Evolutionary conservation across 2,797 vertebrate genomes (phyloP).

Genomic region (Rhyacichthys aspro): DNA sequence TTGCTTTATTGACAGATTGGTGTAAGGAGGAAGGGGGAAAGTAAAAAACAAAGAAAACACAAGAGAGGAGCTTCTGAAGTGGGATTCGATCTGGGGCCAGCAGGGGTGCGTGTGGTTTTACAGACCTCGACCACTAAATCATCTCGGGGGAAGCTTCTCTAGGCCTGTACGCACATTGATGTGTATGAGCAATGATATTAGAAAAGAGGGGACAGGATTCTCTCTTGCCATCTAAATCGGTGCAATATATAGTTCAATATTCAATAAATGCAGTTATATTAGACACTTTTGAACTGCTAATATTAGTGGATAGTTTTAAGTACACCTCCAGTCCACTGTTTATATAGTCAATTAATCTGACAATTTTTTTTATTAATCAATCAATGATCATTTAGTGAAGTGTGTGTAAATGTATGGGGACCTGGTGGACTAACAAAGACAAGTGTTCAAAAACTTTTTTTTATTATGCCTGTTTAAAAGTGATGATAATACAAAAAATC

Average conservation of each 20-base stretch:
- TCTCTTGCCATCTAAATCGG: conserved; percentile 37
- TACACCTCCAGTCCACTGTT: too few species aligned
- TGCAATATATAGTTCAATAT: conserved; percentile 7
- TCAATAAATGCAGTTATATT: too few species aligned
- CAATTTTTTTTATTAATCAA: too few species aligned
- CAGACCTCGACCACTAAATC: conserved; percentile 56
- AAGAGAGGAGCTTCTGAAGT: conserved; percentile 50
- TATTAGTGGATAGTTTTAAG: too few species aligned
- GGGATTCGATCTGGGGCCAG: conserved; percentile 61
- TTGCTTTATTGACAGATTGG: conserved; percentile 53
- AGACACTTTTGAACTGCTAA: too few species aligned
- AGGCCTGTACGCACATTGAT: conserved; percentile 37
- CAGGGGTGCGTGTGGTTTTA: conserved; percentile 41
- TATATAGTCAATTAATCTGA: too few species aligned
- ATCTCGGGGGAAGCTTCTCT: conserved; percentile 51
- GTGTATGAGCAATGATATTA: conserved; percentile 37
- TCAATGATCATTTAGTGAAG: too few species aligned
- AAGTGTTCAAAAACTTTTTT: too few species aligned
- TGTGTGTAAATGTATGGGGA: too few species aligned
- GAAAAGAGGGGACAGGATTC: conserved; percentile 25
- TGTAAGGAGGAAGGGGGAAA: conserved; percentile 23
- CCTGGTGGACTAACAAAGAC: too few species aligned
- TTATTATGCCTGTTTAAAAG: too few species aligned
- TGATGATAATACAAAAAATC: too few species aligned
- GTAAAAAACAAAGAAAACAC: conserved; percentile 37